phyloP scores from a whole-genome alignment of 2,113 vertebrate species.

The Cranoglanis bouderius region DNA sequence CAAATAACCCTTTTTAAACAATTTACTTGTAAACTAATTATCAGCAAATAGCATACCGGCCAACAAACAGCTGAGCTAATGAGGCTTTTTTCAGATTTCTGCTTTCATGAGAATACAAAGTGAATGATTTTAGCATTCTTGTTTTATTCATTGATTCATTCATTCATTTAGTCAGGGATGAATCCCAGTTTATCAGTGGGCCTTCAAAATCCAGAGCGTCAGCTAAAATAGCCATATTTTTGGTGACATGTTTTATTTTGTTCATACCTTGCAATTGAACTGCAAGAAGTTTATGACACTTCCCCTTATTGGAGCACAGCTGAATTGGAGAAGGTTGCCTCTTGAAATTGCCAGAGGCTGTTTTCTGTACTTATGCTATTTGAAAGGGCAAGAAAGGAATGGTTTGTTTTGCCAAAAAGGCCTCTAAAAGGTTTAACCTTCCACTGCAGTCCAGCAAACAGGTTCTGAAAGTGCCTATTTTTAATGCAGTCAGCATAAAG shows the following conservation, averaged over 20 bases:
- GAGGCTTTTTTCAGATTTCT: slow-evolving; percentile 55
- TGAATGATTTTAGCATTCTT: slow-evolving; percentile 59
- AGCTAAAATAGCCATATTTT: neutral
- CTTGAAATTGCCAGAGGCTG: slow-evolving; percentile 4
- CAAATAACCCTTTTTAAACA: slow-evolving; percentile 79
- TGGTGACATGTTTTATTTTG: slow-evolving; percentile 20
- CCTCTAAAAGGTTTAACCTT: slow-evolving; percentile 51
- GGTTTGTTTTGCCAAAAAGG: slow-evolving; percentile 25
- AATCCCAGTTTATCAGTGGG: neutral
- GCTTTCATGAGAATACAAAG: slow-evolving; percentile 66
- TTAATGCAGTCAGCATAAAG: slow-evolving; percentile 49
- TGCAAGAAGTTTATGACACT: slow-evolving; percentile 15
- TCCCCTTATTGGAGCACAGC: slow-evolving; percentile 28
- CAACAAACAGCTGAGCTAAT: slow-evolving; percentile 81
- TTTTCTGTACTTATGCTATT: slow-evolving; percentile 36
- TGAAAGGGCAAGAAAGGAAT: slow-evolving; percentile 19
- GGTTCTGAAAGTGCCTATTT: slow-evolving; percentile 22
- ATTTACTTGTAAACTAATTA: slow-evolving; percentile 89
- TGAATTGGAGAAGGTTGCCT: slow-evolving; percentile 29
- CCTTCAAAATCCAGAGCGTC: slow-evolving; percentile 11
- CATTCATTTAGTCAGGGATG: neutral
- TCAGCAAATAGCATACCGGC: slow-evolving; percentile 87
- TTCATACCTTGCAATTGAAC: slow-evolving; percentile 29
- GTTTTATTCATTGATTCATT: neutral
- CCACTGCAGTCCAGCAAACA: slow-evolving; percentile 17